Conservation (phyloP, 2,797 vertebrate species). For the Lepus townsendii region DNA sequence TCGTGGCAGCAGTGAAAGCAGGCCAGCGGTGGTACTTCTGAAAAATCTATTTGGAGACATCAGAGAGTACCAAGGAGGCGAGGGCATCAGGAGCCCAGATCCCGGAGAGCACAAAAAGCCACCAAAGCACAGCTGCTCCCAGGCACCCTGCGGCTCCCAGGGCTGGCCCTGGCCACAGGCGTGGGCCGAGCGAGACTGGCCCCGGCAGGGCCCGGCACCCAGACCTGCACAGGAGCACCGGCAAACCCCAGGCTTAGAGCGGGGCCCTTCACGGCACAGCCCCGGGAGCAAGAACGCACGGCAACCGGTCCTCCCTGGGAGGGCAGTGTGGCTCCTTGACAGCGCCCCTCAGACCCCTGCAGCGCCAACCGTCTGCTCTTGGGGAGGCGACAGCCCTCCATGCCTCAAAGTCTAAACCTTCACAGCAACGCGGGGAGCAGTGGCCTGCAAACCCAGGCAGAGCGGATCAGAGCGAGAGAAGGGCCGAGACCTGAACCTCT, state of each 20-base stretch:
- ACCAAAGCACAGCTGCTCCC: not conserved
- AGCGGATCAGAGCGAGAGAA: not conserved
- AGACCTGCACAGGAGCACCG: not conserved
- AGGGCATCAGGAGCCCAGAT: not conserved
- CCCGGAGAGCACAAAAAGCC: not conserved
- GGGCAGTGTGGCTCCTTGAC: too few relatives aligned
- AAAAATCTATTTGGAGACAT: slow-evolving; percentile 5
- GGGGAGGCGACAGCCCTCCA: slow-evolving; percentile 7
- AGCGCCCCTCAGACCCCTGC: too few relatives aligned
- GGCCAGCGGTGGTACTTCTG: not conserved
- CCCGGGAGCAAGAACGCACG: not conserved
- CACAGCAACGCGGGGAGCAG: too few relatives aligned
- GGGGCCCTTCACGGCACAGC: not conserved
- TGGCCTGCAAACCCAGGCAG: too few relatives aligned
- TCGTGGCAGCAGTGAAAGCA: slow-evolving; percentile 17
- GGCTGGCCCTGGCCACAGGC: too few relatives aligned
- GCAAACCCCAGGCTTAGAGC: not conserved
- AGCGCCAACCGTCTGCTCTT: not conserved
- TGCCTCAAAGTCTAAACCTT: not conserved
- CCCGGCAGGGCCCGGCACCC: too few relatives aligned
- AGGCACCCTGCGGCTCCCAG: not conserved
- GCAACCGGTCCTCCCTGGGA: too few relatives aligned
- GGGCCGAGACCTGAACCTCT: not conserved
- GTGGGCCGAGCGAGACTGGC: too few relatives aligned
- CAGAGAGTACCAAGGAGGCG: not conserved